phyloP scores from a whole-genome alignment of 64 coral and sea anemone genomes.

The Actinia equina region DNA sequence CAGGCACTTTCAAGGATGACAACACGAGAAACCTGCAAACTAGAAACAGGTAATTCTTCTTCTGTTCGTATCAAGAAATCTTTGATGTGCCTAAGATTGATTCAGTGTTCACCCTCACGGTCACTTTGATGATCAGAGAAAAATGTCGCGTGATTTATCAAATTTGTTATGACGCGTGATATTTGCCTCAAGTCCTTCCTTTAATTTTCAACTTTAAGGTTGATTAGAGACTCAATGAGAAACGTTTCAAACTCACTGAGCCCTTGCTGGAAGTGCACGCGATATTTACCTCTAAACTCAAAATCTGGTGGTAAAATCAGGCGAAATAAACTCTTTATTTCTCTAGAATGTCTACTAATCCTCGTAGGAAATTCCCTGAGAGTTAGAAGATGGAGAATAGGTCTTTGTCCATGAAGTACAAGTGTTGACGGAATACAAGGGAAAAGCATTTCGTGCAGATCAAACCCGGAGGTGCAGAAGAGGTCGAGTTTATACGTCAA shows the following conservation, averaged over 20 bases:
- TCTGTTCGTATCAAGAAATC: neutral
- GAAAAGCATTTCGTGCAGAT: neutral
- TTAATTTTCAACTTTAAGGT: neutral
- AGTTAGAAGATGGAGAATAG: neutral
- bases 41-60: neutral
- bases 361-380: neutral
- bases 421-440: neutral
- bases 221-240: neutral
- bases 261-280: neutral
- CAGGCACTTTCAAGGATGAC: neutral
- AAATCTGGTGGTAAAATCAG: neutral
- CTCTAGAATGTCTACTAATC: neutral
- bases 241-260: conserved; percentile 9
- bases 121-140: neutral
- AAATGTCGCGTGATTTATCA: neutral
- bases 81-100: neutral
- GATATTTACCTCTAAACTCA: neutral
- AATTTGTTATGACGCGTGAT: neutral
- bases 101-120: neutral
- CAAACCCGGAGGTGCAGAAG: neutral
- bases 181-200: neutral
- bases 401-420: neutral
- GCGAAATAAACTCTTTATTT: neutral
- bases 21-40: no score
- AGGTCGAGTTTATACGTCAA: neutral